These are phyloP conservation scores for Chaenodraco wilsoni DNA, from an alignment of 2,797 vertebrate genomes.

Conservation along the genomic window DNA sequence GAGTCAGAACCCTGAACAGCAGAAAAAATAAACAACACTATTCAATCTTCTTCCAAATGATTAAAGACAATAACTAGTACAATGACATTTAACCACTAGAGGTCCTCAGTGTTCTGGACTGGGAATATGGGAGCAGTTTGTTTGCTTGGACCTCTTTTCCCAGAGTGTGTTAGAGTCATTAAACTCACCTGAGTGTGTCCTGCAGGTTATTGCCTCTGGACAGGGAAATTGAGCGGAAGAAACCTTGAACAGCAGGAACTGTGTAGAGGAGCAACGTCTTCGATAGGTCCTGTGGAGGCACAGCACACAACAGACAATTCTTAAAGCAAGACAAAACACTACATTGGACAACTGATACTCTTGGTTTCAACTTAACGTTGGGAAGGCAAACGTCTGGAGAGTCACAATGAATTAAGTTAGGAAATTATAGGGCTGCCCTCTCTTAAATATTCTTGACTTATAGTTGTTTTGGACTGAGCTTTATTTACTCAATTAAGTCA, in stretches of 20 bases:
- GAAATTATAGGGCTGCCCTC: background rate
- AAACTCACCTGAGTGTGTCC: constrained; percentile 92
- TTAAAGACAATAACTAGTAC: background rate
- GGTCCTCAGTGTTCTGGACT: constrained; percentile 46
- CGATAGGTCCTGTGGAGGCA: constrained; percentile 89
- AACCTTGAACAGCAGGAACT: constrained; percentile 98
- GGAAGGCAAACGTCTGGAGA: background rate
- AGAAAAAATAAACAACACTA: background rate
- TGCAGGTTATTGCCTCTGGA: constrained; percentile 98
- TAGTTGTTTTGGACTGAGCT: too few relatives aligned
- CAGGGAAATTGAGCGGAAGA: constrained; percentile 97
- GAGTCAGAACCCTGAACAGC: constrained; percentile 90
- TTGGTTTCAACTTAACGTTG: background rate
- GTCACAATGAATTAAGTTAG: background rate
- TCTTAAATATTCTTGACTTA: too few relatives aligned
- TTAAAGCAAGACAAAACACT: background rate
- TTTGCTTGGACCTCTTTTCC: background rate
- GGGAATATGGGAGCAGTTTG: background rate
- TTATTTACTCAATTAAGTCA: too few relatives aligned
- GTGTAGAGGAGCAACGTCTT: constrained; percentile 96
- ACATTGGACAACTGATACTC: background rate
- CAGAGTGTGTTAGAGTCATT: background rate
- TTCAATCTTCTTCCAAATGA: background rate
- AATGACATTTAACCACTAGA: constrained; percentile 68
- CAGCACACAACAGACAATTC: constrained; percentile 41